Evolutionary conservation across 1,140 invertebrate genomes (phyloP), one percentile per base, ranked within the genome.

Genomic region (Eueides isabella): DNA sequence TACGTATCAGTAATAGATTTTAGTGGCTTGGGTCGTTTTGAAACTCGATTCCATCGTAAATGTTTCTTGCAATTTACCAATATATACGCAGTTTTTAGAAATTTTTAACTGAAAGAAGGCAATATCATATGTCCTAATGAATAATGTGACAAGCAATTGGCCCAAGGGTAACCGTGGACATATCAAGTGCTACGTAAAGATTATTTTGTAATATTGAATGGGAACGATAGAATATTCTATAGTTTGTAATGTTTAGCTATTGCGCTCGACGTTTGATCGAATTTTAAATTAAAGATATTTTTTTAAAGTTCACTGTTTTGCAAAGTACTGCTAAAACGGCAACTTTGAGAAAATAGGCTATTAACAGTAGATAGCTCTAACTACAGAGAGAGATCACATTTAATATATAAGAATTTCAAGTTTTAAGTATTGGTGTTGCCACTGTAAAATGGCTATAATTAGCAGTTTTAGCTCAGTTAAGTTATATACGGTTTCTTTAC

Each of bases 371-470:
- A 74, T 84, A 83, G 77, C 76, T 85, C 80, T 85, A 85, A 87
- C 72, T 75, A 88, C 78, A 80, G 85, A 90, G 90, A 92, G 90
- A 90, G 86, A 92, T 85, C 77, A 84, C 82, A 82, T 83, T 79
- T 89, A 89, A 81, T 79, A 75, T 83, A 82, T 73, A 90, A 89
- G 89, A 82, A 78, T 87, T 82, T 81, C 48, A 23, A 55, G 48
- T 55, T 55, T 55, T 55, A 77, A 76, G 75, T 83, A 73, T 79
- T 80, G 76, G 77, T 79, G 80, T 88, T 92, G 85, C 82, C 85
- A 85, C 81, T 75, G 66, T 55, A 67, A 70, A 79, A 80, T 76
- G 1, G 9, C 29, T 48, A 55, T 35, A 26, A 69, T 62, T 74
- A 74, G 67, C 67, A 72, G 72, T 81, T 75, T 79, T 78, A 65